These are phyloP conservation scores for Petrocephalus microphthalmus DNA, from an alignment of 2,113 vertebrate genomes.

Conservation along the genomic window DNA sequence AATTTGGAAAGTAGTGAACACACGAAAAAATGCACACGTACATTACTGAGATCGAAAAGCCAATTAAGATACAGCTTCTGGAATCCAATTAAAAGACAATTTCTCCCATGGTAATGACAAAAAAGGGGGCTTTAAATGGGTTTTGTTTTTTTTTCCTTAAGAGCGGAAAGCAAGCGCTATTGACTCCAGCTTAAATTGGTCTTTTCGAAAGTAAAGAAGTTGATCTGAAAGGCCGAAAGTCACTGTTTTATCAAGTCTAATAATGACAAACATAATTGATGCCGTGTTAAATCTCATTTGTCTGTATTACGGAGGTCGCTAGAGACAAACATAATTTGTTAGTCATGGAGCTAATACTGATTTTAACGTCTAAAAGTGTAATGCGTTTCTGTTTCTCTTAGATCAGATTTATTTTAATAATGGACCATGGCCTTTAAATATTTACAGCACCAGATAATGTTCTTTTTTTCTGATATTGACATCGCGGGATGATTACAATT, in stretches of 20 bases:
- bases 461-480: neutral
- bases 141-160: constrained; percentile 41
- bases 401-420: constrained; percentile 25
- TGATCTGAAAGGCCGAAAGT: constrained; percentile 18
- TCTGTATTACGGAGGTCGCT: constrained; percentile 42
- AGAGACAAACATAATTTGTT: constrained; percentile 34
- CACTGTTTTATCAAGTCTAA: constrained; percentile 43
- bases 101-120: constrained; percentile 40
- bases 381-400: constrained; percentile 11
- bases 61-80: constrained; percentile 49
- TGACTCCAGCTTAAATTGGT: constrained; percentile 47
- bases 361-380: constrained; percentile 37
- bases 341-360: constrained; percentile 24
- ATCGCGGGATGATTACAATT: constrained; percentile 31
- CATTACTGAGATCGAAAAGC: constrained; percentile 47
- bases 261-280: constrained; percentile 48
- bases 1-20: constrained; percentile 52
- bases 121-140: constrained; percentile 41
- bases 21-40: constrained; percentile 44
- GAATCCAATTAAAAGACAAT: constrained; percentile 56
- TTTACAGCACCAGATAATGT: constrained; percentile 10
- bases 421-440: constrained; percentile 27
- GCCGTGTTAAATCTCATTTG: constrained; percentile 46
- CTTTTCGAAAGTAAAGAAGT: constrained; percentile 33
- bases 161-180: constrained; percentile 43